phyloP scores from a whole-genome alignment of 2,113 vertebrate species.

The Callocephalon fimbriatum region DNA sequence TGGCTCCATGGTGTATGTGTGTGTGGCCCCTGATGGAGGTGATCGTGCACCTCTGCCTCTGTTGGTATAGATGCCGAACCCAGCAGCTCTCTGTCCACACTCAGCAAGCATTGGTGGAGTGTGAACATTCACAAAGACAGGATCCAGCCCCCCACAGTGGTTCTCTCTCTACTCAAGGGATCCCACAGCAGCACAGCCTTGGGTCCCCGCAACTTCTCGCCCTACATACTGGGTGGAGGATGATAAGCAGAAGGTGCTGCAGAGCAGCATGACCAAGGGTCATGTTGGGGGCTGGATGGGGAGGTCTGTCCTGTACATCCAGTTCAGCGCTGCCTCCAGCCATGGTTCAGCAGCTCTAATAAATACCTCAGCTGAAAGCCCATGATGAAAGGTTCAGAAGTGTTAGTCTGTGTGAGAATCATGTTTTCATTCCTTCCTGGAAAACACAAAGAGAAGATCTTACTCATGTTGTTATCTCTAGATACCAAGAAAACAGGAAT shows the following conservation, averaged over 20 bases:
- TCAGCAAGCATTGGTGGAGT: accelerated
- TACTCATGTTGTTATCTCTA: background rate
- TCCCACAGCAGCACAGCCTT: background rate
- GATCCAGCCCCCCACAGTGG: background rate
- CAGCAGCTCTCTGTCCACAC: background rate
- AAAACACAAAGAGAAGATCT: background rate
- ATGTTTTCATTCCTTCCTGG: background rate
- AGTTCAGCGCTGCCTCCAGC: background rate
- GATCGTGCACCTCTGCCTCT: background rate
- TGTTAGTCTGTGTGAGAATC: background rate
- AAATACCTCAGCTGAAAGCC: background rate
- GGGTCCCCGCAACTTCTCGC: background rate
- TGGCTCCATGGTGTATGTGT: background rate
- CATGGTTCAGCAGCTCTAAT: background rate
- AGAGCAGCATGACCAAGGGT: background rate
- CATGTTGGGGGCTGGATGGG: background rate
- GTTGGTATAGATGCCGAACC: accelerated
- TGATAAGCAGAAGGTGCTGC: background rate
- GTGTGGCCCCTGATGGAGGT: background rate
- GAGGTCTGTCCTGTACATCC: background rate
- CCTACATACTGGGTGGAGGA: background rate
- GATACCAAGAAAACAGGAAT: background rate
- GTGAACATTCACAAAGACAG: background rate
- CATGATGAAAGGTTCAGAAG: background rate
- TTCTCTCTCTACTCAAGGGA: background rate